Evolutionary conservation across 2,797 vertebrate species (phyloP).

Genomic region (Phataginus tricuspis): DNA sequence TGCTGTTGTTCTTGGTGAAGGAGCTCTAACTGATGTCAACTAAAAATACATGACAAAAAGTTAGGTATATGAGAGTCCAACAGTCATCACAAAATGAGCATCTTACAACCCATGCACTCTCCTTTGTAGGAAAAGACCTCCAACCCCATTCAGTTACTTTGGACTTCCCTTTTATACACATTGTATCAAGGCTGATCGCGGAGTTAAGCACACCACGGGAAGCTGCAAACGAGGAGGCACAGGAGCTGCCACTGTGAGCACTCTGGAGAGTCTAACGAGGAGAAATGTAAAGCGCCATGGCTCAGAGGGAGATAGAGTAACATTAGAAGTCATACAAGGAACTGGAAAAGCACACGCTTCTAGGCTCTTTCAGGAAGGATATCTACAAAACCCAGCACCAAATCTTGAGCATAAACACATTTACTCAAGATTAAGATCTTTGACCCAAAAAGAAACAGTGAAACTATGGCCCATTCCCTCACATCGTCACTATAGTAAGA

Average conservation of each 20-base stretch:
- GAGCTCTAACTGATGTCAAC: neutral
- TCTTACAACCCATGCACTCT: neutral
- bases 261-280: conserved; percentile 1
- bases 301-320: neutral
- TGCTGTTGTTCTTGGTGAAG: neutral
- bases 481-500: neutral
- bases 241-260: neutral
- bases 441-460: conserved; percentile 1
- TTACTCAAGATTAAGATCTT: neutral
- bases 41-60: neutral
- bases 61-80: neutral
- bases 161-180: neutral
- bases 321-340: neutral
- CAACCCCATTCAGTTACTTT: neutral
- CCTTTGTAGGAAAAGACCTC: neutral
- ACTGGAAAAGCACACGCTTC: neutral
- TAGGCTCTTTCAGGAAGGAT: neutral
- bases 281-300: neutral
- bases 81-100: neutral
- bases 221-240: neutral
- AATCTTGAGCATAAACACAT: neutral
- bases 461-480: neutral
- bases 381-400: neutral
- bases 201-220: neutral
- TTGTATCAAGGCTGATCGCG: neutral